Evolutionary conservation across 2,797 vertebrate species (phyloP).

Genomic region (Notolepis coatsorum): DNA sequence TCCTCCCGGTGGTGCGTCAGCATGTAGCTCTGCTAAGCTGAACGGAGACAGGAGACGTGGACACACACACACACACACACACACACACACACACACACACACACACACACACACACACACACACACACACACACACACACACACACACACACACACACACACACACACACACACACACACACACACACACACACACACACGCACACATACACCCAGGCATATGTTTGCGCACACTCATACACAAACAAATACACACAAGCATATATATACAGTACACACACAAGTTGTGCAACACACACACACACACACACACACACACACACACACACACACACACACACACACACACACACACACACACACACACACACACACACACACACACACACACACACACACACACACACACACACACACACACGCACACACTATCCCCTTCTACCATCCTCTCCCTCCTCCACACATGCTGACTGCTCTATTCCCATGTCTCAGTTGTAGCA

Average conservation of each 20-base stretch:
- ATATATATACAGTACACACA: too few species aligned
- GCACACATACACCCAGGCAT: not conserved
- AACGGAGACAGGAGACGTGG: conserved; percentile 19
- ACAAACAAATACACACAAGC: not conserved
- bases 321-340: conserved; percentile 19
- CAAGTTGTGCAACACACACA: not conserved
- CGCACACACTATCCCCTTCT: too few species aligned
- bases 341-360: too few species aligned
- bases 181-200: not conserved
- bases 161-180: not conserved
- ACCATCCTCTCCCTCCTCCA: too few species aligned
- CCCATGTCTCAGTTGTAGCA: too few species aligned
- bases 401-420: too few species aligned
- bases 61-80: not conserved
- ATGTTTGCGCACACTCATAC: not conserved
- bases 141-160: conserved; percentile 1
- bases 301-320: conserved; percentile 19
- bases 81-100: not conserved
- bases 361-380: too few species aligned
- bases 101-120: conserved; percentile 13
- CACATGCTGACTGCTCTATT: too few species aligned
- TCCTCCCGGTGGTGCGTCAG: conserved; percentile 11
- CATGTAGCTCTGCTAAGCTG: conserved; percentile 22
- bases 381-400: too few species aligned
- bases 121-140: conserved; percentile 19